phyloP scores from a whole-genome alignment of 2,113 vertebrate species.

The Mastomys natalensis region DNA sequence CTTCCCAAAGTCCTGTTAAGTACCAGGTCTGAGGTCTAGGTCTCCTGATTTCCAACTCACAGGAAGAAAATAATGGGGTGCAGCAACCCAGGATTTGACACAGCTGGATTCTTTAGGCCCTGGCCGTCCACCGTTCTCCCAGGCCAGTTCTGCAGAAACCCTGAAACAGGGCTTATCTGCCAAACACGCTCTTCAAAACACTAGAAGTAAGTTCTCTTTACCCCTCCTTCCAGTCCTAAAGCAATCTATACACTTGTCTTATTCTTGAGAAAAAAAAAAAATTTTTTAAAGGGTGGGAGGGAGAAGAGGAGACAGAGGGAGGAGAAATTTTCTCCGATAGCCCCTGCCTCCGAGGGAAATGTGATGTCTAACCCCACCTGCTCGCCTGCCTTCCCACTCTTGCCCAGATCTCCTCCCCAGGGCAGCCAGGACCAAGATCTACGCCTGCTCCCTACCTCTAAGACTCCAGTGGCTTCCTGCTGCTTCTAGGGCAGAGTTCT shows the following conservation, averaged over 20 bases:
- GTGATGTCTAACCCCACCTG: no score
- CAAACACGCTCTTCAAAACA: not conserved
- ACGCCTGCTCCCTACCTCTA: not conserved
- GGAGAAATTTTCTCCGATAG: not conserved
- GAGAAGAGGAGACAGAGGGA: no score
- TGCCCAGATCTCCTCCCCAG: no score
- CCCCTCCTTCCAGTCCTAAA: not conserved
- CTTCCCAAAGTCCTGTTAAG: not conserved
- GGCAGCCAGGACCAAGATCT: not conserved
- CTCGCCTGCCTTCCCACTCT: not conserved
- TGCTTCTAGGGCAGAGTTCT: not conserved
- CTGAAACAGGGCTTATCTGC: not conserved
- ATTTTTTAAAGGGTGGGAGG: not conserved
- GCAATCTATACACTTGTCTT: not conserved
- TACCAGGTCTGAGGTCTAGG: not conserved
- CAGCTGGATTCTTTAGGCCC: not conserved
- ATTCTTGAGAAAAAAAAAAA: not conserved
- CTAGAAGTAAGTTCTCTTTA: not conserved
- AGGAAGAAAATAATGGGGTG: not conserved
- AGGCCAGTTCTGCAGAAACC: not conserved
- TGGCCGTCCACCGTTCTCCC: not conserved
- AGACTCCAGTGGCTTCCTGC: not conserved
- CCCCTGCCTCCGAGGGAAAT: not conserved
- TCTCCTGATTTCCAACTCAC: not conserved
- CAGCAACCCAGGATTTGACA: not conserved